Base-by-base conservation (phyloP, 2,113 vertebrate genomes). In the Vulpes ferrilata region DNA sequence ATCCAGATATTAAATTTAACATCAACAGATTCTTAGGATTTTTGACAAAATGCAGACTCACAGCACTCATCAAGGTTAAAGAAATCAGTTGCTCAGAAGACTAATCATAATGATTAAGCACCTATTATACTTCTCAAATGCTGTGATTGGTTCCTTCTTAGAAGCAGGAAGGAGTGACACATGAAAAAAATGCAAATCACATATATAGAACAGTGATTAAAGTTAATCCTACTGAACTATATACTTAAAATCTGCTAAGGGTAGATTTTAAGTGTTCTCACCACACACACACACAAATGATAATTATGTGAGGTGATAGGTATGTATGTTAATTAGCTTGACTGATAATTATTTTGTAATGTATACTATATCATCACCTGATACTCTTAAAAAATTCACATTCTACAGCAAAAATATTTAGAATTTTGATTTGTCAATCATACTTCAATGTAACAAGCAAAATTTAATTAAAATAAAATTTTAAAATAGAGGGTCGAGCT, bases 1-100 rank as follows among this genome's bases (percentile, higher is more conserved):
- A 96, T 86, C 30, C 62, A 94, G 81, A 78, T 69, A 90, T 43
- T 88, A 69, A 93, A 35, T 90, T 57, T 89, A 53, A 86, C 38
- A 65, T 89, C 71, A 97, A 65, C 62, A 86, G 69, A 89, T 87
- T 81, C 13, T 89, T 74, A 51, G 11, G 1, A 69, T 48, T 88
- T 94, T 76, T 94, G 38, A 86, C n/a, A 67, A 64, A 74, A 86
- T 65, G 20, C 27, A 53, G 22, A 69, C 8, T 83, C 17, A 92
- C 3, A 59, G 23, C 7, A 87, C 12, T 87, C 32, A 90, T 81
- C 38, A 86, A 95, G 57, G 55, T 89, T 79, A 92, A 81, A 91
- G 4, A 82, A 92, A 92, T n/a, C 51, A 73, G 43, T 32, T 30
- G 57, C 22, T 87, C n/a, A 79, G 55, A 38, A 89, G 22, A 62